Percentiles rank a stretch among this genome's conserved stretches.
These are phyloP conservation scores for Idaea dimidiata DNA, from an alignment of 2,888 invertebrate genomes.

Conservation along the genomic window DNA sequence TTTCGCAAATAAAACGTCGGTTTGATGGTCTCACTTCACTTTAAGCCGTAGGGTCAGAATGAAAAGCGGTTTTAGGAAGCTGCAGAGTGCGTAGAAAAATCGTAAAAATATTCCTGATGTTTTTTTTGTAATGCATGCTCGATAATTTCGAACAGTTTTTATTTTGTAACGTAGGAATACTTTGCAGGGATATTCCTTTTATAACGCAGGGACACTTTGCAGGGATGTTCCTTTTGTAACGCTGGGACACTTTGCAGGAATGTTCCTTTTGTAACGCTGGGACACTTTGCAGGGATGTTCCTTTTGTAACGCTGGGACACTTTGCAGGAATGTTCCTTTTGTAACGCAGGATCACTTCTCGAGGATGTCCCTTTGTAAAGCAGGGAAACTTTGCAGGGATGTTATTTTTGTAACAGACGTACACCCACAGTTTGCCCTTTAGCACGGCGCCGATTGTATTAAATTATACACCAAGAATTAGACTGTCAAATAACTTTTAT, in stretches of 20 bases:
- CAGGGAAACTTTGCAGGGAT: too few species aligned
- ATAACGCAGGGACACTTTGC: neutral
- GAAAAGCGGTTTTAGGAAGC: neutral
- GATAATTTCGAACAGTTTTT: too few species aligned
- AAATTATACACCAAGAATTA: neutral
- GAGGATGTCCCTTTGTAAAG: too few species aligned
- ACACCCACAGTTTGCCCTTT: neutral
- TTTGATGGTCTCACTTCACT: conserved; percentile 20
- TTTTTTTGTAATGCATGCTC: too few species aligned
- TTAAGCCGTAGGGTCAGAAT: conserved; percentile 11
- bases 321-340: too few species aligned
- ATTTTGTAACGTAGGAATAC: neutral
- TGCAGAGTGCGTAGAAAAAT: conserved; percentile 17
- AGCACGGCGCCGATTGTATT: neutral
- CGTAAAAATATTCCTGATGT: neutral
- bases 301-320: too few species aligned
- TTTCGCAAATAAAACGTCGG: conserved; percentile 20
- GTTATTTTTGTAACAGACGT: too few species aligned
- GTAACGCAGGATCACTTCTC: too few species aligned
- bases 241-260: neutral
- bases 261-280: neutral
- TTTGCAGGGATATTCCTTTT: neutral
- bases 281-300: neutral
- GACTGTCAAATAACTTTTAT: conserved; percentile 1
- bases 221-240: neutral